Base-by-base conservation (phyloP, 2,888 invertebrate species). In the Melieria picta region DNA sequence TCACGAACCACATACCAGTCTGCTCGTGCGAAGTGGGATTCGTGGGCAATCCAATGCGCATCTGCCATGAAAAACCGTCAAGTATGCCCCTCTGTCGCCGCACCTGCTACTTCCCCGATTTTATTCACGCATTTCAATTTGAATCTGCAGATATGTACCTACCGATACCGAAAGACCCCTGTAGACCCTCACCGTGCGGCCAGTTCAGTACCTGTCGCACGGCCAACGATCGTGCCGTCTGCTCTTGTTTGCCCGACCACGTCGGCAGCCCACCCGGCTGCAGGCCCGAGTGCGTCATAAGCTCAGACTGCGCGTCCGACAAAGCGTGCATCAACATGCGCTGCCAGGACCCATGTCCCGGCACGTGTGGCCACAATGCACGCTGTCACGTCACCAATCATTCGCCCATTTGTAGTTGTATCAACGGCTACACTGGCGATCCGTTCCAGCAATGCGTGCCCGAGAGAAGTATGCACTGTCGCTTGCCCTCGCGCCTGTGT, bases 1-100 rank as follows among this genome's bases (percentile, higher is more conserved):
- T 95, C 4, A 89, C 91, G 79, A 94, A 95, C 85, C 96, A 96
- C 85, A 91, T 93, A 67, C 94, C 96, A 4, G 90, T 92, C 46
- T 95, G 95, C 81, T 90, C 90, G 65, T 95, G 95, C 84, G 81
- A 91, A 63, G 87, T 90, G 58, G 93, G 93, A 77, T 93, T 91
- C 81, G 92, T 92, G 74, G 95, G 95, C 84, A 93, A 94, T 88
- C 93, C 95, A 10, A 89, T 93, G 78, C 88, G 89, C 72, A 91
- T 93, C 71, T 95, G 95, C 83, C 91, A 93, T 78, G 85, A 88
- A 68, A 86, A 88, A 79, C 89, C 88, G 73, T 80, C 84, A 80
- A 84, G 86, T 86, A 86, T 79, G 81, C 66, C 43, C 13, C 30
- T 45, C 46, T 52, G 30, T 30, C 6, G n/a, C n/a, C 7, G 7